Evolutionary conservation across 2,888 invertebrate genomes (phyloP).

Genomic region (Drepana falcataria): DNA sequence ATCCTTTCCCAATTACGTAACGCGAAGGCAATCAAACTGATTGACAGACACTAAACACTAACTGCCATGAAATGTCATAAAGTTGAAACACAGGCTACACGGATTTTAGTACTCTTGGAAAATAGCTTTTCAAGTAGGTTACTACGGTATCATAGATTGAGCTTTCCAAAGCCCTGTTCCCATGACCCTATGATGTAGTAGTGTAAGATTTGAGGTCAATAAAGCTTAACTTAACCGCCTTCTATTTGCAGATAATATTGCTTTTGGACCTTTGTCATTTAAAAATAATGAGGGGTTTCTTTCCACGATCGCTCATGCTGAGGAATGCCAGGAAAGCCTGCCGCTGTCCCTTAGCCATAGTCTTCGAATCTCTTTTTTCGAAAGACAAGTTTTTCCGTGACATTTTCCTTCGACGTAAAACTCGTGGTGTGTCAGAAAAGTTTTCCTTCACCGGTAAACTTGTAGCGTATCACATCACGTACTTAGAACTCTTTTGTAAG

Average conservation of each 20-base stretch:
- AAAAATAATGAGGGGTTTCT: too few relatives aligned
- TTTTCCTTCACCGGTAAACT: too few relatives aligned
- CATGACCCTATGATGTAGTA: conserved; percentile 5
- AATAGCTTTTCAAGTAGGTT: not conserved
- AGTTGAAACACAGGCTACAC: not conserved
- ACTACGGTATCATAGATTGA: conserved; percentile 4
- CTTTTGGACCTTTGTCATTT: not conserved
- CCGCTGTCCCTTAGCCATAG: too few relatives aligned
- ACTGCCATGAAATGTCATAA: not conserved
- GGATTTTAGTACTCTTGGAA: not conserved
- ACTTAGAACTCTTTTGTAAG: too few relatives aligned
- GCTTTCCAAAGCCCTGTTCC: conserved; percentile 6
- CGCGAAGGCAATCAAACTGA: not conserved
- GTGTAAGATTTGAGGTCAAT: not conserved
- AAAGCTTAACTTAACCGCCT: conserved; percentile 1
- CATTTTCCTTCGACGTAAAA: too few relatives aligned
- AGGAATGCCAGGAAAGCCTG: too few relatives aligned
- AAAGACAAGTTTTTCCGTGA: too few relatives aligned
- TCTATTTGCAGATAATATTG: not conserved
- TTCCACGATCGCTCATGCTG: too few relatives aligned
- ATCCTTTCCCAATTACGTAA: not conserved
- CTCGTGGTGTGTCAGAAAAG: too few relatives aligned
- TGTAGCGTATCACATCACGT: too few relatives aligned
- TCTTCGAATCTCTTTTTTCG: too few relatives aligned
- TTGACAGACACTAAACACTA: not conserved